Percentiles rank a stretch among this genome's conserved stretches.
Conservation (phyloP, 2,797 vertebrate genomes). For the Chloroceryle amazona region DNA sequence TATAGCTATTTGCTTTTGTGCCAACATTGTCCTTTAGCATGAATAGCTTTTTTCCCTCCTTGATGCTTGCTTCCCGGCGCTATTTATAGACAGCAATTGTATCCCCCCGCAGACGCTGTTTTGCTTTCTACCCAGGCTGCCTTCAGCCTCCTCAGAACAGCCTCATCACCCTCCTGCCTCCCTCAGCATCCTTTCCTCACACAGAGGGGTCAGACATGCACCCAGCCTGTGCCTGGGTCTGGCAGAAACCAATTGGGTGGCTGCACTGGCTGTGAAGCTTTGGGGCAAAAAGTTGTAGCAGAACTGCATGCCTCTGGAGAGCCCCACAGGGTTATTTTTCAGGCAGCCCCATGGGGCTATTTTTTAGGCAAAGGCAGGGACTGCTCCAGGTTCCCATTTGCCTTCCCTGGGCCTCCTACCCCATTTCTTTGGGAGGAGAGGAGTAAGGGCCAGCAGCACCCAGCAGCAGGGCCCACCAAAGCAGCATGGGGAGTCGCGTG, state of each 20-base stretch:
- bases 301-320: fast-evolving
- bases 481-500: fast-evolving
- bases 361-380: neutral
- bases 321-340: neutral
- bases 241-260: neutral
- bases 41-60: constrained; percentile 20
- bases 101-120: neutral
- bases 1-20: constrained; percentile 49
- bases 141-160: neutral
- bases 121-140: neutral
- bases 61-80: neutral
- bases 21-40: constrained; percentile 53
- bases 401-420: neutral
- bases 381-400: neutral
- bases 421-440: neutral
- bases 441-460: fast-evolving
- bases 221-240: neutral
- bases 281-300: neutral
- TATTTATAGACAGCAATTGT: constrained; percentile 57
- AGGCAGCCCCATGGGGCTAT: neutral
- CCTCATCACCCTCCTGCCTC: neutral
- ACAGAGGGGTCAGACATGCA: fast-evolving
- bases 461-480: neutral
- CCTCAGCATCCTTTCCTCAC: neutral
- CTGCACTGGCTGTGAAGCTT: neutral